Evolutionary conservation across 2,797 vertebrate species (phyloP), one percentile per base, ranked within the genome.

Genomic region (Gadopsis bispinosus): DNA sequence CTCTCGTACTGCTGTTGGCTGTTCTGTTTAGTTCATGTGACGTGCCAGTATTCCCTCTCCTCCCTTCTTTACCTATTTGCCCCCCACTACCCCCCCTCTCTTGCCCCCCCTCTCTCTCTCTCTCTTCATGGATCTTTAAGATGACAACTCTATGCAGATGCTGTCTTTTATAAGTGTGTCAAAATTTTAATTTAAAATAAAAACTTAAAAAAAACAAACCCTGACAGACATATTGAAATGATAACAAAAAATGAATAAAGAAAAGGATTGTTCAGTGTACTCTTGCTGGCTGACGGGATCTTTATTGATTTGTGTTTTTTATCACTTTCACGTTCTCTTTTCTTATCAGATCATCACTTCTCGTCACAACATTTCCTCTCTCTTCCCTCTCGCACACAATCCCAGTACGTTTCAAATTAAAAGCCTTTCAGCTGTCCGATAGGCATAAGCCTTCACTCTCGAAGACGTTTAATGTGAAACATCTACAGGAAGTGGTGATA

Each of bases 91-190:
- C 55, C 63, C 63, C 61, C 71, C 80, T 65, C 73, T 75, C 61
- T 64, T 50, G 84, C 83, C 58, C 29, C 69, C 48, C 79, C 51
- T 50, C 48, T 60, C 59, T 50, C 67, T 54, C 72, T 48, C 75
- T 82, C 91, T 91, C 94, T 92, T 91, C 94, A 94, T 94, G 93
- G 94, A 95, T 95, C 95, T 96, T 95, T 96, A 96, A 96, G 95
- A 96, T 95, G 95, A 96, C 94, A 96, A 96, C 95, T 96, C 95
- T 96, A 96, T 96, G 95, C 95, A 96, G 95, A 96, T 96, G 95
- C 95, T 96, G 95, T 96, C 95, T 96, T 96, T 96, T 96, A 95
- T 96, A 96, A 95, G 94, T 96, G 95, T 96, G 95, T 95, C 93
- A 95, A 95, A 92, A 91, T 93, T 95, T 96, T 95, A 95, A 94